These are phyloP conservation scores for human DNA, from an alignment of 2,113 vertebrate genomes.

Conservation along the genomic window DNA sequence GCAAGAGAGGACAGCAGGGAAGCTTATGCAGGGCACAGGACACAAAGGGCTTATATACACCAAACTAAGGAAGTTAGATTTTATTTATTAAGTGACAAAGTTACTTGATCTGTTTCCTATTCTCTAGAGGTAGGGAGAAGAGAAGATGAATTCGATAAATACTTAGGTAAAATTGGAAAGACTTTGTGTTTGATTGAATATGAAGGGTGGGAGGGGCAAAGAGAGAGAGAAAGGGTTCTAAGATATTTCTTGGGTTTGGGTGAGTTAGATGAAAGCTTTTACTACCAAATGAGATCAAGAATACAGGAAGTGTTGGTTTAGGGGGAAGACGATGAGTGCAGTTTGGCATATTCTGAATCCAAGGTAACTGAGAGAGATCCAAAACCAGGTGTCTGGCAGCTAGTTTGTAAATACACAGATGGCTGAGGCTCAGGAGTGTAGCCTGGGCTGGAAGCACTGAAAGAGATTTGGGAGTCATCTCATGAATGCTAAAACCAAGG, in stretches of 20 bases:
- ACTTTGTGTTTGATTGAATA: background rate
- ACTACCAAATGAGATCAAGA: background rate
- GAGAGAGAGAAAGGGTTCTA: background rate
- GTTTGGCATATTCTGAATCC: background rate
- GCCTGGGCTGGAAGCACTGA: no score
- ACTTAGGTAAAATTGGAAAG: background rate
- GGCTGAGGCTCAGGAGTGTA: background rate
- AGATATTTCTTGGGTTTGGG: background rate
- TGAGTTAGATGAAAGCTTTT: background rate
- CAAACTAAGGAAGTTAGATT: background rate
- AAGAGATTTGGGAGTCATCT: no score
- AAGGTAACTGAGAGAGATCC: background rate
- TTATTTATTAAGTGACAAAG: background rate
- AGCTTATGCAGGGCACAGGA: background rate
- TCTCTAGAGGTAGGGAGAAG: background rate
- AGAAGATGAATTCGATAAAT: background rate
- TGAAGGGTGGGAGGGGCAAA: background rate
- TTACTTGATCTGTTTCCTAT: background rate
- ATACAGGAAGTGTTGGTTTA: background rate
- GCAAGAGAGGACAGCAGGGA: no score
- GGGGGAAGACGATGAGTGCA: background rate
- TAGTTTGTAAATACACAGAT: background rate
- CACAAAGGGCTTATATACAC: background rate
- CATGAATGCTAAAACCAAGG: no score
- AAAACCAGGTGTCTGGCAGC: no score